Evolutionary conservation across 2,888 invertebrate species (phyloP), one percentile per base, ranked within the genome.

Genomic region (Nymphalis c-album): DNA sequence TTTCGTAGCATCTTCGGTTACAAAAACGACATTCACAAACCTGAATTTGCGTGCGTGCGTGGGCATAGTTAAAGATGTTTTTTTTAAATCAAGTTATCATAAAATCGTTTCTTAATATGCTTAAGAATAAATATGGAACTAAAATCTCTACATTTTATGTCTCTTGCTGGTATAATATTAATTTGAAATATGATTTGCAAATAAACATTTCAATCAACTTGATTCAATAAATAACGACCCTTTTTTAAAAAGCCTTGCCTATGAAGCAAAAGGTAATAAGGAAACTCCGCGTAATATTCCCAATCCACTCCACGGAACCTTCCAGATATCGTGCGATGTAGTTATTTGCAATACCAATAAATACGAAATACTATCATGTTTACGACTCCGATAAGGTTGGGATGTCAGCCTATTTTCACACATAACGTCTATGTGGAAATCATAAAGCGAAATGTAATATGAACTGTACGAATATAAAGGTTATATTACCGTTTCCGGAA

Each of bases 341-440:
- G 64, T 67, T 71, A 72, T 69, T 73, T 67, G 63, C 64, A 67
- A 68, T 71, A 68, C 63, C 69, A 70, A 72, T 71, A 69, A 72
- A 72, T 63, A 71, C 55, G 65, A 67, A 60, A 63, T 66, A 68
- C 73, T 68, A 72, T 73, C 68, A 63, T 67, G 67, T 72, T 71
- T 72, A 74, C 62, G 67, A 60, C 69, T 70, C 26, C 70, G 71
- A 74, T 73, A 70, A 68, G 68, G 68, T 53, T 20, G 69, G 62
- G 22, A 55, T 64, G 50, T 51, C 50, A 45, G 50, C 60, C 64
- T 63, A 65, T 60, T 65, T 59, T 45, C 61, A 71, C 65, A 51
- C 62, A 64, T 40, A 40, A 4, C 40, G 13, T 40, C 13, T 40
- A 40, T 13, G 40, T 40, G 47, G 31, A 60, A 20, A 61, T 67